These are phyloP conservation scores for Cheiracanthium punctorium DNA, from an alignment of 2,888 invertebrate species.

Conservation along the genomic window DNA sequence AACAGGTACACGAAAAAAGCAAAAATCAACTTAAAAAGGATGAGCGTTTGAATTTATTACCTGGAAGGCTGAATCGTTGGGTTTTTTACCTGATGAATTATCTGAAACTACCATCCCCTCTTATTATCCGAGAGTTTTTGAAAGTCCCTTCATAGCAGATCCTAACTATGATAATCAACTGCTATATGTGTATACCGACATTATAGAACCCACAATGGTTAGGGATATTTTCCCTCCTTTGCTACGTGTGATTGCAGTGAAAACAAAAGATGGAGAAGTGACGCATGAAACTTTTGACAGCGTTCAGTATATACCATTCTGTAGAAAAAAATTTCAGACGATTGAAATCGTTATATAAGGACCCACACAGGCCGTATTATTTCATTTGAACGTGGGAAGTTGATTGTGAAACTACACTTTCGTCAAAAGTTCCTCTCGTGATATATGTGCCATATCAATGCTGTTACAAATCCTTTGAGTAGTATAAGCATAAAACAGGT, in stretches of 20 bases:
- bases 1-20: constrained; percentile 11
- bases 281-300: background rate
- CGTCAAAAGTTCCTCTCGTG: background rate
- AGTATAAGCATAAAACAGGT: constrained; percentile 20
- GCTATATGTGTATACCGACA: background rate
- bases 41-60: background rate
- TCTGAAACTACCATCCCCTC: background rate
- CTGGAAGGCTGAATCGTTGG: background rate
- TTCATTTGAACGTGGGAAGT: constrained; percentile 11
- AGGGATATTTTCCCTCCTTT: too few relatives aligned
- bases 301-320: background rate
- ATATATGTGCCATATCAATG: constrained; percentile 29
- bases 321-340: constrained; percentile 29
- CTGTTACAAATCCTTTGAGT: constrained; percentile 20
- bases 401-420: constrained; percentile 33
- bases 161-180: background rate
- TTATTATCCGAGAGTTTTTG: too few relatives aligned
- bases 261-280: background rate
- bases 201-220: background rate
- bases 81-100: background rate
- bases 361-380: constrained; percentile 11
- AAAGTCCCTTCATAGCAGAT: background rate
- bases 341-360: constrained; percentile 56
- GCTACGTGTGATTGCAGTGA: background rate
- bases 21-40: background rate